Conservation (phyloP, 2,888 invertebrate genomes). For the Acrocera orbiculus region DNA sequence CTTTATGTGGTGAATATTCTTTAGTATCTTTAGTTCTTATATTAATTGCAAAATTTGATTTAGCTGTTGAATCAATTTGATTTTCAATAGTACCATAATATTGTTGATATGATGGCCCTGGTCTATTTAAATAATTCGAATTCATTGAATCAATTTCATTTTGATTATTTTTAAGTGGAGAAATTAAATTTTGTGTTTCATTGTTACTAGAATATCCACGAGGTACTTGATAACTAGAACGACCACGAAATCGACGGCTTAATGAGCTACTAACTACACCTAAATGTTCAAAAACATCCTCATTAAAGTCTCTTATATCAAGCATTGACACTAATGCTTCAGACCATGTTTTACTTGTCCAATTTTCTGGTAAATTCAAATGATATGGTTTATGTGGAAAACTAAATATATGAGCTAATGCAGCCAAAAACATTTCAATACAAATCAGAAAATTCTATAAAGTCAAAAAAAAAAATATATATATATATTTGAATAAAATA, state of each 20-base stretch:
- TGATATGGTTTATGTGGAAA: slow-evolving; percentile 85
- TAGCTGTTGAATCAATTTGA: slow-evolving; percentile 2
- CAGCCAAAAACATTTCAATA: slow-evolving; percentile 94
- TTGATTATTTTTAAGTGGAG: no score
- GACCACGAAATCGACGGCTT: slow-evolving; percentile 59
- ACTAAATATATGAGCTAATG: slow-evolving; percentile 87
- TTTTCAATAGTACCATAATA: slow-evolving; percentile 25
- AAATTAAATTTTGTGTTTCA: slow-evolving; percentile 29
- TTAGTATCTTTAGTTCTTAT: slow-evolving; percentile 15
- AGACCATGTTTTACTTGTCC: slow-evolving; percentile 39
- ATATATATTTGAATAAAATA: background rate
- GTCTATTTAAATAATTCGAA: slow-evolving; percentile 14
- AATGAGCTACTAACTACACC: slow-evolving; percentile 71
- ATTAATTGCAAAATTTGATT: slow-evolving; percentile 12
- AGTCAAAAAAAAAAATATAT: background rate
- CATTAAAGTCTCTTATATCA: slow-evolving; percentile 90
- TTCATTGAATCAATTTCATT: slow-evolving; percentile 17
- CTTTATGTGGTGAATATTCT: slow-evolving; percentile 17
- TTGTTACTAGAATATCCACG: slow-evolving; percentile 50
- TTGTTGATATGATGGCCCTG: slow-evolving; percentile 14
- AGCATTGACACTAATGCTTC: slow-evolving; percentile 81
- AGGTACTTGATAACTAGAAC: slow-evolving; percentile 54
- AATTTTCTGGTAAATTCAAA: slow-evolving; percentile 36
- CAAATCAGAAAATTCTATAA: slow-evolving; percentile 78
- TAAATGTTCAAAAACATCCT: slow-evolving; percentile 83